Base-by-base conservation (phyloP, 1,140 invertebrate species). In the Drosophila biarmipes region DNA sequence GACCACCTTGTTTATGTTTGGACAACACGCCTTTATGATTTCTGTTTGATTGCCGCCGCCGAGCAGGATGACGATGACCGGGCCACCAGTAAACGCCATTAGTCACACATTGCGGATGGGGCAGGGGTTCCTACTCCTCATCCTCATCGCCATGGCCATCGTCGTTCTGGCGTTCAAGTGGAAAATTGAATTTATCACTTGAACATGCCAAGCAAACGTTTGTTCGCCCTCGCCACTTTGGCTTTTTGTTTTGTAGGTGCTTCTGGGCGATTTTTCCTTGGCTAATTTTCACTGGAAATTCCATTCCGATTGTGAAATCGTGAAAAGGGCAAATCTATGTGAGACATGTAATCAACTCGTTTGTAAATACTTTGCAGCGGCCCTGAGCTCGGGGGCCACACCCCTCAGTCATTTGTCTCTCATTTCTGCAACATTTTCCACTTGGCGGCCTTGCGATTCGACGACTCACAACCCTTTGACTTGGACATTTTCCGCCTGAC, bases 161-260 rank as follows among this genome's bases (percentile, higher is more conserved):
- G 29, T 48, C 54, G 62, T 64, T 64, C 48, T 71, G 63, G 76
- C 85, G 79, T 71, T 89, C 85, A 89, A 89, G 84, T 89, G 84
- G 84, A 89, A 89, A 89, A 89, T 89, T 89, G 84, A 89, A 89
- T 89, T 89, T 89, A 89, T 89, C 84, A 89, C 84, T 89, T 89
- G 84, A 89, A 89, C 79, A 82, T 89, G 82, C 75, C 79, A 89
- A 76, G 62, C 82, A 45, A 86, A 71, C 61, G 69, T 52, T 40
- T 59, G 69, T 34, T 38, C 37, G 57, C 61, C 2, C 15, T 43
- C 68, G 40, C 15, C 19, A 29, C 46, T 49, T 64, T 48, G 27
- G 21, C 54, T 67, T 64, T 43, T 24, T 42, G 62, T 56, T 57
- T 51, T 12, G 38, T 24, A 24, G 7, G 29, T 24, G 49, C 55